Evolutionary conservation across 2,888 invertebrate species (phyloP), one percentile per base, ranked within the genome.

Genomic region (Leptogaster cylindrica): DNA sequence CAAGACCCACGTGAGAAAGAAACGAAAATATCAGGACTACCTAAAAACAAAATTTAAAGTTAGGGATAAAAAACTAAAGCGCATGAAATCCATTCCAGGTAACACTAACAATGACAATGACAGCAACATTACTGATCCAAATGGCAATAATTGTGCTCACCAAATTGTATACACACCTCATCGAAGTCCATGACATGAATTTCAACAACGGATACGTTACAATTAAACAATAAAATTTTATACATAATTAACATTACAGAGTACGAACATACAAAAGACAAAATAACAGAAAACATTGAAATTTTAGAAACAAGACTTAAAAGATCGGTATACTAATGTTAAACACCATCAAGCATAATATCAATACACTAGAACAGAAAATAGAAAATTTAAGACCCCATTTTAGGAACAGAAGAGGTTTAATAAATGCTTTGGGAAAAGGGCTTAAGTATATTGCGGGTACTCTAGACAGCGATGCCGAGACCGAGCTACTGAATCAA

Each of bases 211-310:
- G 33, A 7, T 52, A 2, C 2, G 23, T 52, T 16, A 52, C 52
- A 1, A 33, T 33, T 10, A 52, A 18, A 51, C 10, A 51, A 28
- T 2, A 51, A 51, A 27, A 14, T 51, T 23, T 2, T 48, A 23
- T 23, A 48, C 2, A 48, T 48, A 16, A 48, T 48, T 2, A 48
- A 48, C 20, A 51, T 51, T 27, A 51, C 51, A 2, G 51, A 51
- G 12, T 51, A 51, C 20, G 51, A 51, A 12, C 4, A 7, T 2
- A 51, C 28, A 3, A 51, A 51, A 51, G 28, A 51, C 46, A 3
- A 20, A 20, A 46, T 46, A 2, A 10, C n/a, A 5, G 20, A 20
- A 2, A 46, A 46, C 16, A 46, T 46, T 5, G 18, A 46, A 2
- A 3, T 10, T 20, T 20, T 46, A 20, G 10, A 20, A 10, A 3